Evolutionary conservation across 2,113 vertebrate genomes (phyloP), one percentile per base, ranked within the genome.

Genomic region (Galeopterus variegatus): DNA sequence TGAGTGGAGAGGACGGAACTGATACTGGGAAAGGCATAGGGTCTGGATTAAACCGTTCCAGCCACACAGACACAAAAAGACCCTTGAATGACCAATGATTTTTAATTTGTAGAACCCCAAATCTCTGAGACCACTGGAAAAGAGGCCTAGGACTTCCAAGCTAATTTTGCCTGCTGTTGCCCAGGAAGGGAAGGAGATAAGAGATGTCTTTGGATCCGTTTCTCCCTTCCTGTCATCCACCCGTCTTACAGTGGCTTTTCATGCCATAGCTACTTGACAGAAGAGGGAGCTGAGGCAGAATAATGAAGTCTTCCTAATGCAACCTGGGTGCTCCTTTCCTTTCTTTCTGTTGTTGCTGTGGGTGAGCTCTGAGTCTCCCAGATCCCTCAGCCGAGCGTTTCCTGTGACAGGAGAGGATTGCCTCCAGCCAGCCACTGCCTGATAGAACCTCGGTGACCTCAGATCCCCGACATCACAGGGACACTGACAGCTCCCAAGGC

Each of bases 1-100:
- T 6, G 50, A 50, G 23, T 1, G 5, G 56, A 76, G 23, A 70
- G 26, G 1, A 21, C 8, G 1, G 1, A 31, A 14, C 1, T 18
- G 72, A 67, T 7, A 5, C 1, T 1, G 50, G 19, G 41, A 67
- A 58, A 50, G 26, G 28, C 12, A 7, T 5, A 4, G 14, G 56
- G 60, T 48, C 26, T 62, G 54, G 24, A 26, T 50, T 28, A 52
- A 52, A 33, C 4, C 14, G 3, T 60, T 45, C 50, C 28, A 77
- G 83, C 36, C 26, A n/a, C 5, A 14, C 0, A 84, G 83, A 45
- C 1, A 36, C 31, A 9, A 36, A 67, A 80, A 28, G 69, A 76
- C 64, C 52, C 45, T 12, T 23, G 60, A 21, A 24, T 79, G 88
- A 65, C 79, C 67, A 33, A 50, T 48, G 24, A 3, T 24, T 60